Evolutionary conservation across 2,888 invertebrate species (phyloP).

Genomic region (Auanema freiburgensis): DNA sequence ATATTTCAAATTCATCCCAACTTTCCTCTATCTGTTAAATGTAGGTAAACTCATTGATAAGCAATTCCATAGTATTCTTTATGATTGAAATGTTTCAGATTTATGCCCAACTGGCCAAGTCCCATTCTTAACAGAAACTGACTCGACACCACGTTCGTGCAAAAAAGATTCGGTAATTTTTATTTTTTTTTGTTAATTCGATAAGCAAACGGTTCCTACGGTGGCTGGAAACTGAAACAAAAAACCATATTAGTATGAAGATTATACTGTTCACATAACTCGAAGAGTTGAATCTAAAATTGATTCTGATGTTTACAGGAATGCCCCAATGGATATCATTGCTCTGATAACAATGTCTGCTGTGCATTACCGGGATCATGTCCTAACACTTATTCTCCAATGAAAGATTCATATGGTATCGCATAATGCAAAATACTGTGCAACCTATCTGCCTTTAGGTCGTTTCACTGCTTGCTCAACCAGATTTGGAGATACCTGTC

Average conservation of each 20-base stretch:
- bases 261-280: no score
- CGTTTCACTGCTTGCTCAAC: conserved; percentile 20
- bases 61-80: no score
- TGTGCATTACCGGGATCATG: conserved; percentile 22
- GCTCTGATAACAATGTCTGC: conserved; percentile 23
- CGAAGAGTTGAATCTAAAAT: no score
- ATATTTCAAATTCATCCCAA: no score
- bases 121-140: conserved; percentile 24
- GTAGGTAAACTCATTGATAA: no score
- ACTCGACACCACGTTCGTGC: conserved; percentile 25
- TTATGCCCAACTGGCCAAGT: conserved; percentile 41
- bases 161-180: conserved; percentile 12
- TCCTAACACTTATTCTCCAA: conserved; percentile 8
- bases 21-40: no score
- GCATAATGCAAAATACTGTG: background rate
- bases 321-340: conserved; percentile 20
- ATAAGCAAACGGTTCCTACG: no score
- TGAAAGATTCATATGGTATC: conserved; percentile 21
- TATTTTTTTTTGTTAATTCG: background rate
- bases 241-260: no score
- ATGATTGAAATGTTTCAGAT: conserved; percentile 24
- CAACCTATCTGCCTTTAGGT: conserved; percentile 7
- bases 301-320: conserved; percentile 2
- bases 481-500: conserved; percentile 35
- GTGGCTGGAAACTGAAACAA: no score